phyloP scores from a whole-genome alignment of 2,888 invertebrate species.

The Drosophila flavopinicola region DNA sequence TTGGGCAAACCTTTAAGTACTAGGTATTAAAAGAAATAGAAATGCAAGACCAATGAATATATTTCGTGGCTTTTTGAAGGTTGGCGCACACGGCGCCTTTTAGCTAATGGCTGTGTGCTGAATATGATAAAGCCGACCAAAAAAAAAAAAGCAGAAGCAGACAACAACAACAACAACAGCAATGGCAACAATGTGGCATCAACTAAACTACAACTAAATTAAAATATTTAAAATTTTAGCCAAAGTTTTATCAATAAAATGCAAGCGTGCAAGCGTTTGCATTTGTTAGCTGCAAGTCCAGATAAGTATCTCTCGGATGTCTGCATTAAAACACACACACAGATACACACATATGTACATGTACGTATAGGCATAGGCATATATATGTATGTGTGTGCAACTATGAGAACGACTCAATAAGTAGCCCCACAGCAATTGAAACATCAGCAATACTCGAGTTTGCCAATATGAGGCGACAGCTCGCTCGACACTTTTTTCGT shows the following conservation, averaged over 20 bases:
- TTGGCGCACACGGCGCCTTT: conserved; percentile 61
- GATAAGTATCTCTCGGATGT: conserved; percentile 68
- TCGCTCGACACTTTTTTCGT: conserved; percentile 51
- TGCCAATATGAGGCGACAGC: conserved; percentile 68
- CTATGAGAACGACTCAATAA: conserved; percentile 26
- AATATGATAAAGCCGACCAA: conserved; percentile 51
- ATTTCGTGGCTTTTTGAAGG: conserved; percentile 62
- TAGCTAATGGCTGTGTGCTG: conserved; percentile 66
- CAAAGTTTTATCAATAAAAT: conserved; percentile 78
- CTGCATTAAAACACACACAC: conserved; percentile 57
- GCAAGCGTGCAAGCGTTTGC: conserved; percentile 45
- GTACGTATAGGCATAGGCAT: neutral
- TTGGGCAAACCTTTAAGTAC: too few relatives aligned
- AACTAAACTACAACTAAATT: conserved; percentile 73
- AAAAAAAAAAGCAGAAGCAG: conserved; percentile 10
- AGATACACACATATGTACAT: conserved; percentile 9
- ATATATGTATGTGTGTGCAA: conserved; percentile 1
- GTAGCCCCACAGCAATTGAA: conserved; percentile 75
- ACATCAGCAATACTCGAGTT: conserved; percentile 83
- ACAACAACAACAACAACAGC: conserved; percentile 25
- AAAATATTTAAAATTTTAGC: conserved; percentile 78
- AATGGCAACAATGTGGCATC: conserved; percentile 22
- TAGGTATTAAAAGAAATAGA: conserved; percentile 37
- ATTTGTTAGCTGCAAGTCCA: conserved; percentile 68
- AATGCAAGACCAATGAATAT: conserved; percentile 36